Base-by-base conservation (phyloP, 1,140 invertebrate genomes). In the Heliothis subflexa region DNA sequence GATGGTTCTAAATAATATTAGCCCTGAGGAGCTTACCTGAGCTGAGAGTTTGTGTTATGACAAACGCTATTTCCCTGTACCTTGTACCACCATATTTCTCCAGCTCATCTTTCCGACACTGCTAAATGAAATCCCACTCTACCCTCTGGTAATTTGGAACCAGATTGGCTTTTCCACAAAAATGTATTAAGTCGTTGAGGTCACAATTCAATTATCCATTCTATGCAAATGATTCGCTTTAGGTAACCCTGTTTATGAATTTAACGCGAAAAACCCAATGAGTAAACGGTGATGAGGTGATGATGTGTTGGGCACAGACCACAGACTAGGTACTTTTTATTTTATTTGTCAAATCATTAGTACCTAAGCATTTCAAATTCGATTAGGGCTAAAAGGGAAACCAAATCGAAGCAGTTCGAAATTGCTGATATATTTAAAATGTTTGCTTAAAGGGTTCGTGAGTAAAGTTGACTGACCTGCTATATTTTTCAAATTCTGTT, bases 141-240 rank as follows among this genome's bases (percentile, higher is more conserved):
- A 80, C 80, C 75, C 77, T 72, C 57, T 57, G 80, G 49, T 66
- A 45, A 57, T 80, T 78, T 68, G 74, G 61, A 25, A 12, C 28
- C 50, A 72, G 50, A 68, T 21, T 76, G 12, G 14, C 14, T 21
- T 74, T 13, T 33, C 52, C 14, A 54, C 7, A 45, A 52, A 64
- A 16, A 12, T 59, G 9, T 71, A 77, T 78, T 47, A 16, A n/a
- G 52, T 52, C 21, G 72, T 66, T 80, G 61, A 55, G 54, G 71
- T 76, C 77, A 74, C 28, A 62, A 70, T 83, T 80, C 72, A 80
- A 68, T 81, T 55, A 77, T 62, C 82, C 85, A 89, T 89, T 89
- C 80, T 85, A 89, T 89, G 86, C 80, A 87, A 89, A 89, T 86
- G 68, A 57, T 82, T 80, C 77, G 62, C 64, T 62, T 76, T 81